These are phyloP conservation scores for Triops longicaudatus DNA, from an alignment of 1,140 invertebrate genomes.

Conservation along the genomic window DNA sequence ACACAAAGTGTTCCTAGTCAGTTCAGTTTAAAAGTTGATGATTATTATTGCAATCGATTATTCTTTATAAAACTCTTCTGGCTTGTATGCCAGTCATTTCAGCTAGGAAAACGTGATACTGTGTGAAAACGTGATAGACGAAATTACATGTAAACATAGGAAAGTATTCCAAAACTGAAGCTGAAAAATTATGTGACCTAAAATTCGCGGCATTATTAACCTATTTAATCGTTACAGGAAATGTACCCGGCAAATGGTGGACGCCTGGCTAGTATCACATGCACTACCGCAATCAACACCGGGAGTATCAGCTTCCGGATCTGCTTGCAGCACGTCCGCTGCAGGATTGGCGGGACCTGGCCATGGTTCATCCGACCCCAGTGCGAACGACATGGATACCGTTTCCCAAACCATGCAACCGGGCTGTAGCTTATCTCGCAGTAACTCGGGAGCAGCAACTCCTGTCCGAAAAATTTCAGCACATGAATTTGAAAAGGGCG, in stretches of 20 bases:
- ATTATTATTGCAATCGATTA: no score
- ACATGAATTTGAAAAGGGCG: constrained; percentile 87
- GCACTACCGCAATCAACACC: constrained; percentile 47
- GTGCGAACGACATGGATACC: constrained; percentile 3
- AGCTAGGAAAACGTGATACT: no score
- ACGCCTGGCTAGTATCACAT: constrained; percentile 81
- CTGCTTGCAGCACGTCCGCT: constrained; percentile 41
- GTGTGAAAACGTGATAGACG: no score
- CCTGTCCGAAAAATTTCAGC: constrained; percentile 92
- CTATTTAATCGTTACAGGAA: constrained; percentile 55
- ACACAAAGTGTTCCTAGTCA: no score
- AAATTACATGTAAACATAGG: no score
- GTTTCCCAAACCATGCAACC: constrained; percentile 4
- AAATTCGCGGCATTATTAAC: not conserved
- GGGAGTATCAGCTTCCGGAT: constrained; percentile 15
- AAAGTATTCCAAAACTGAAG: not conserved
- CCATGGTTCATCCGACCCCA: constrained; percentile 28
- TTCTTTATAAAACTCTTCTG: no score
- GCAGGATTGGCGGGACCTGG: constrained; percentile 42
- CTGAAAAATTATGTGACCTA: not conserved
- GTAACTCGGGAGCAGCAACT: constrained; percentile 70
- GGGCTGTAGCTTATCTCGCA: constrained; percentile 35
- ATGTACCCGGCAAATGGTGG: constrained; percentile 80
- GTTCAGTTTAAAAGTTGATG: no score
- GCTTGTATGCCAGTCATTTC: no score